Evolutionary conservation across 2,888 invertebrate genomes (phyloP).

Genomic region (Stramonita haemastoma): DNA sequence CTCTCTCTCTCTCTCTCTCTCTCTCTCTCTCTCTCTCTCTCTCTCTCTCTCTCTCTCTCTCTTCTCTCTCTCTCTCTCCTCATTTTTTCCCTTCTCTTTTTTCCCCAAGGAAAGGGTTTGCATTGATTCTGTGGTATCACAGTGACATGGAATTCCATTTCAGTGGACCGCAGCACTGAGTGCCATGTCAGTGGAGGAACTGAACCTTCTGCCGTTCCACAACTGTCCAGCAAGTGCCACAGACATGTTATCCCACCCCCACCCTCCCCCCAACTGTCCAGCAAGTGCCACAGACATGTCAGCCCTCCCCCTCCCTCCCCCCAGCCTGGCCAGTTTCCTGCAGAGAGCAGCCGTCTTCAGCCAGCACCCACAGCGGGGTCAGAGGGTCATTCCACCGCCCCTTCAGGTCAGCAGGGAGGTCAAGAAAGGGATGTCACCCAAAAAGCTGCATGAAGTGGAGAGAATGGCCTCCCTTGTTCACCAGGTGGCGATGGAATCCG

Average conservation of each 20-base stretch:
- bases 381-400: background rate
- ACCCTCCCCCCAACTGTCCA: too few species aligned
- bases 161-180: slow-evolving; percentile 60
- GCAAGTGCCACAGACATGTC: background rate
- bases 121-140: too few species aligned
- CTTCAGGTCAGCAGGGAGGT: slow-evolving; percentile 49
- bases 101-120: too few species aligned
- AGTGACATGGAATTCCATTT: slow-evolving; percentile 37
- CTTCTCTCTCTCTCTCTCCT: too few species aligned
- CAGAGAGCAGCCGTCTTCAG: too few species aligned
- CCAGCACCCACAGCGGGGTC: too few species aligned
- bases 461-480: slow-evolving; percentile 68
- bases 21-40: too few species aligned
- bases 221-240: background rate
- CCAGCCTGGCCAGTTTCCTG: too few species aligned
- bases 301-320: background rate
- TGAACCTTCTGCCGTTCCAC: slow-evolving; percentile 55
- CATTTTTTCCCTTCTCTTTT: too few species aligned
- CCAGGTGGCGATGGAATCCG: slow-evolving; percentile 54
- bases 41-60: too few species aligned
- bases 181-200: slow-evolving; percentile 53
- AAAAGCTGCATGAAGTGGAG: slow-evolving; percentile 74
- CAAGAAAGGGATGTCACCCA: slow-evolving; percentile 70
- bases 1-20: too few species aligned
- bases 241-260: background rate